Evolutionary conservation across 2,797 vertebrate species (phyloP).

Genomic region (Eulemur albifrons): DNA sequence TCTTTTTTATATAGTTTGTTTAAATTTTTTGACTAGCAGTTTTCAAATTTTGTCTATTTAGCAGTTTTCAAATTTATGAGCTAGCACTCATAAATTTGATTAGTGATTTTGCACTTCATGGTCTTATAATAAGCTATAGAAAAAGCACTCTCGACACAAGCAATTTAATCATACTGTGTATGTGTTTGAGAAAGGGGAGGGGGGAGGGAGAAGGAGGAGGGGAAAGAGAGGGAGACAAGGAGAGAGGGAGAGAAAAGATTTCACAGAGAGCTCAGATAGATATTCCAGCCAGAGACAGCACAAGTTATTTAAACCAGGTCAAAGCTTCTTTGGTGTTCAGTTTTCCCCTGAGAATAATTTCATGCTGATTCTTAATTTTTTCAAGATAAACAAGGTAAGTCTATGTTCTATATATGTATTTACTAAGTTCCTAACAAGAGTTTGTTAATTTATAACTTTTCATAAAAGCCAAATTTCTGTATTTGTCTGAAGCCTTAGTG

Average conservation of each 20-base stretch:
- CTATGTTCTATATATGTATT: constrained; percentile 54
- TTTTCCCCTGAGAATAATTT: constrained; percentile 65
- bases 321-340: constrained; percentile 38
- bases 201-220: neutral
- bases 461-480: neutral
- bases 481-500: constrained; percentile 34
- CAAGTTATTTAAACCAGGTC: constrained; percentile 75
- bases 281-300: constrained; percentile 64
- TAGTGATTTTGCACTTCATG: constrained; percentile 66
- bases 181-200: neutral
- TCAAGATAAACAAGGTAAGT: constrained; percentile 81
- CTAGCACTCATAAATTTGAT: constrained; percentile 64
- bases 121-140: constrained; percentile 76
- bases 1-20: neutral
- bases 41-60: neutral
- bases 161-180: constrained; percentile 74
- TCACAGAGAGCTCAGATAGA: constrained; percentile 50
- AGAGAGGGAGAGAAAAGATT: neutral
- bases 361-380: constrained; percentile 66
- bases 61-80: constrained; percentile 48
- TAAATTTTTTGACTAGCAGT: neutral
- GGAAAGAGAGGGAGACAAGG: neutral
- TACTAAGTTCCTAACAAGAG: constrained; percentile 7
- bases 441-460: constrained; percentile 46
- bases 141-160: constrained; percentile 77